These are phyloP conservation scores for Manis pentadactyla DNA, from an alignment of 2,797 vertebrate genomes.

Conservation along the genomic window DNA sequence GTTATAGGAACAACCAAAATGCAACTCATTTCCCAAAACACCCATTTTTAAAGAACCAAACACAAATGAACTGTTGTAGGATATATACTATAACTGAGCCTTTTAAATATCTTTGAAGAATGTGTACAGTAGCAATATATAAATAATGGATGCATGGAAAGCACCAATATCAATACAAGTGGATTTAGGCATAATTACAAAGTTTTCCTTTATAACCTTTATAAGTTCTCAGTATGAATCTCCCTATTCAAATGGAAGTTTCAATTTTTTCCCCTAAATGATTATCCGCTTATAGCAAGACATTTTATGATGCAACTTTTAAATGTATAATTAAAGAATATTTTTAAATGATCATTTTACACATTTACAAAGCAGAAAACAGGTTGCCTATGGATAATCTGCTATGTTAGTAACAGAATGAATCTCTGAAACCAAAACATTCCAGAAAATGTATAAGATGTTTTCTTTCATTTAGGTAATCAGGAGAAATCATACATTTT, in stretches of 20 bases:
- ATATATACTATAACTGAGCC: conserved; percentile 62
- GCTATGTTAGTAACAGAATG: background rate
- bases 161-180: conserved; percentile 72
- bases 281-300: background rate
- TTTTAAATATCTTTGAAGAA: conserved; percentile 71
- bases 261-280: conserved; percentile 50
- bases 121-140: conserved; percentile 58
- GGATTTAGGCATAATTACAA: conserved; percentile 78
- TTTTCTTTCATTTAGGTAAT: background rate
- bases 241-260: conserved; percentile 74
- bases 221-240: conserved; percentile 60
- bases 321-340: background rate
- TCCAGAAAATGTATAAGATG: background rate
- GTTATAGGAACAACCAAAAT: conserved; percentile 77
- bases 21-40: conserved; percentile 60
- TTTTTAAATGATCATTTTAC: background rate
- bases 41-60: conserved; percentile 59
- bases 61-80: conserved; percentile 78
- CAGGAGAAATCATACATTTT: background rate
- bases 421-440: background rate
- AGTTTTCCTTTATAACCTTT: conserved; percentile 69
- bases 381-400: background rate
- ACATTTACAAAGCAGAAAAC: background rate
- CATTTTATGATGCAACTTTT: conserved; percentile 27
- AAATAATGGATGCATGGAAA: conserved; percentile 75